Base-by-base conservation (phyloP, 2,888 invertebrate genomes). In the Acleris sparsana region DNA sequence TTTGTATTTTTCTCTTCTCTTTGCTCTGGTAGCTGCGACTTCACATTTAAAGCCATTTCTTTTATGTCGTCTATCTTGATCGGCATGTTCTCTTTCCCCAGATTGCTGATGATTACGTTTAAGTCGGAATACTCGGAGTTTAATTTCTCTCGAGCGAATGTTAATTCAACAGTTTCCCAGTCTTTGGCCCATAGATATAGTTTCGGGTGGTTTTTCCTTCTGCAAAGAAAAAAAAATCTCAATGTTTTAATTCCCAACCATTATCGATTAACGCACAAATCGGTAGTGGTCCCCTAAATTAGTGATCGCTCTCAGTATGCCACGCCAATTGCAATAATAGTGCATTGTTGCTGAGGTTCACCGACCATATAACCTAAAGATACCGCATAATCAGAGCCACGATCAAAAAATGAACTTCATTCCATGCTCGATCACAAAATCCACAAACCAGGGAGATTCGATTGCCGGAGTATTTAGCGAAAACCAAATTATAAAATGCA, bases 151-250 rank as follows among this genome's bases (percentile, higher is more conserved):
- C 85, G 85, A 0, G 86, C 80, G 64, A 82, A 75, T 7, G 76
- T 79, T n/a, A 85, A 74, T 71, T 90, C 89, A 0, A 82, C 74
- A 2, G 80, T 94, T 74, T 96, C 96, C 97, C 97, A 97, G 70
- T 95, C 95, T 75, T 96, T 96, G 0, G 97, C 96, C 97, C 97
- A 97, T 0, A 97, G 91, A 84, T 97, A 97, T 46, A 97, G 89
- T 78, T 97, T 97, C 0, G 97, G 97, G 80, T 97, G 97, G 82
- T 96, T 95, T 73, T 96, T 96, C 68, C 95, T 95, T 57, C 95
- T 95, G 79, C 4, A 80, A 86, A 71, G 58, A 51, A 69, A 66
- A 33, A 55, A 52, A 63, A 61, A 51, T 39, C 60, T 56, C 1
- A 55, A 33, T 11, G 3, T 33, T 33, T 33, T 33, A 3, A 3